Base-by-base conservation (phyloP, 2,113 vertebrate species). In the Hipposideros armiger region DNA sequence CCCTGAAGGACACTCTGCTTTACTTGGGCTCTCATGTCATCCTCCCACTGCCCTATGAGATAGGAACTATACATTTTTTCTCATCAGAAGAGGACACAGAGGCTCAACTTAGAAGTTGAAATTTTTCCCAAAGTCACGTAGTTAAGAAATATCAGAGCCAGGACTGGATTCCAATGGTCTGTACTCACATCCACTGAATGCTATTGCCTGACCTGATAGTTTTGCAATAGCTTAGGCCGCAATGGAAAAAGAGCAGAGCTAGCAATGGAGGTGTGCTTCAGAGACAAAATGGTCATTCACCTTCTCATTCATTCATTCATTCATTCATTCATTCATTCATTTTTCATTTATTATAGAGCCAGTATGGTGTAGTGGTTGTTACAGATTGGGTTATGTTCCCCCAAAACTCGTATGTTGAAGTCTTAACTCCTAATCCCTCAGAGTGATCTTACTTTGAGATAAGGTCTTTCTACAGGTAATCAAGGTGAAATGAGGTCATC, bases 31-130 rank as follows among this genome's bases (percentile, higher is more conserved):
- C 45, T 32, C 20, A 14, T 14, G 36, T 32, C 22, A 47, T 47
- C 32, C 19, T 42, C 5, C 16, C 3, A 28, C 11, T 32, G 24
- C 14, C 36, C 36, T 14, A 0, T n/a, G 40, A 47, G 3, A 11
- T n/a, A n/a, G 2, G 42, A 22, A 69, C 7, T 22, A 10, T 73
- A 4, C 30, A 36, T 50, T 50, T 50, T 50, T 32, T 45, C 22
- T 86, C 62, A 83, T 50, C 40, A 54, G 70, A 32, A 40, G 64
- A 88, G 36, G 4, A 50, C 10, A 50, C 47, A 50, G 47, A 50
- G 47, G 47, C 22, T 77, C 64, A 72, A 32, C 22, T 91, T 67
- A 62, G 47, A 76, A 52, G 40, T 19, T 1, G 62, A 77, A 60
- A 17, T 15, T 17, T 45, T 86, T 15, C 70, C 3, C 54, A 28